Conservation (phyloP, 2,113 vertebrate species). For the Eclectus roratus region DNA sequence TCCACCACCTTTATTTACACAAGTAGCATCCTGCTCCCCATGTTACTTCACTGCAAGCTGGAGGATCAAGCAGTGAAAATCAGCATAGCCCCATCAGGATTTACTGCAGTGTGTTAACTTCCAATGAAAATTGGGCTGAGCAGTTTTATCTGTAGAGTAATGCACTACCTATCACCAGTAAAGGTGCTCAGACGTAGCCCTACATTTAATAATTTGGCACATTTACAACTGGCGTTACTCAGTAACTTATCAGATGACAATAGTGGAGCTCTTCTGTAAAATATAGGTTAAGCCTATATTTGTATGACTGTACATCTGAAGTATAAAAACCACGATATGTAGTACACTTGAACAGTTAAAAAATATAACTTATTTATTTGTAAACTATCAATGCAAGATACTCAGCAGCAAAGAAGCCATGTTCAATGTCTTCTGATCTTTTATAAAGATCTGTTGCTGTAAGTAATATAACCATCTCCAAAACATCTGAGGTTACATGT, state of each 20-base stretch:
- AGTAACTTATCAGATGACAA: constrained; percentile 60
- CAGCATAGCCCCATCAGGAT: neutral
- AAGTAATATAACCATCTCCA: constrained; percentile 59
- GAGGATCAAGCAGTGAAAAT: constrained; percentile 28
- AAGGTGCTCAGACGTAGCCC: constrained; percentile 41
- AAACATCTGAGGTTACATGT: constrained; percentile 80
- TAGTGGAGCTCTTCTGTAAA: constrained; percentile 68
- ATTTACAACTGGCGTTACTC: constrained; percentile 52
- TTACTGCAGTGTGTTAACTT: neutral
- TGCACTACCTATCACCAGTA: constrained; percentile 11
- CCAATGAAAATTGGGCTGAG: constrained; percentile 9
- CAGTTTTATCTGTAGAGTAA: constrained; percentile 20
- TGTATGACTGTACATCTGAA: constrained; percentile 73
- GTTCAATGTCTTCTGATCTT: constrained; percentile 64
- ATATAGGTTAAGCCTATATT: constrained; percentile 68
- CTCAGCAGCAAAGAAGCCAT: constrained; percentile 67
- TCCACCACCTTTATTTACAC: constrained; percentile 41
- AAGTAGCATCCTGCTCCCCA: constrained; percentile 2
- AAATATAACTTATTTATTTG: constrained; percentile 80
- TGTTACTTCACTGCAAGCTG: neutral
- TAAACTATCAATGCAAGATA: constrained; percentile 74
- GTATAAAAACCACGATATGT: constrained; percentile 76
- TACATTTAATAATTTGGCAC: constrained; percentile 52
- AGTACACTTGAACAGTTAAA: constrained; percentile 74
- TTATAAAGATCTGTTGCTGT: constrained; percentile 66